Evolutionary conservation across 2,113 vertebrate genomes (phyloP).

Genomic region (Lophotis ruficrista): DNA sequence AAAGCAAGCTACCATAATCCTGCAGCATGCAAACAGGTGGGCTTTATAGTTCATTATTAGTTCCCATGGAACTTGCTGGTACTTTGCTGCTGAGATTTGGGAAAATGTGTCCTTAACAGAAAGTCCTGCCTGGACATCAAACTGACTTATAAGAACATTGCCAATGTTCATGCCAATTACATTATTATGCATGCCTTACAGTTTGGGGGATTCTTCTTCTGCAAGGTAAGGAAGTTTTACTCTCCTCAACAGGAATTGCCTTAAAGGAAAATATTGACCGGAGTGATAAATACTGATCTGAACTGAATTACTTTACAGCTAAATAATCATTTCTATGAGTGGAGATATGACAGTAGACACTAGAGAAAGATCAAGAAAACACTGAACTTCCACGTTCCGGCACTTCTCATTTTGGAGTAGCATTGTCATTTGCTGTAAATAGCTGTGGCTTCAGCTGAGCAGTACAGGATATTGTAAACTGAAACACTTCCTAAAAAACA

Average conservation of each 20-base stretch:
- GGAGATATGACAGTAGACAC: not conserved
- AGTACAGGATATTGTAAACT: conserved; percentile 52
- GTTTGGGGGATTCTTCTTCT: not conserved
- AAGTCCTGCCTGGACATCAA: not conserved
- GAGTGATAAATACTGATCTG: not conserved
- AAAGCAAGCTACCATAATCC: not conserved
- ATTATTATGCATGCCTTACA: not conserved
- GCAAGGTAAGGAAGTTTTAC: not conserved
- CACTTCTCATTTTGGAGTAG: not conserved
- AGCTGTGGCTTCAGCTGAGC: conserved; percentile 9
- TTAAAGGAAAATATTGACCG: not conserved
- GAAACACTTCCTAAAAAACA: conserved; percentile 57
- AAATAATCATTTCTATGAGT: not conserved
- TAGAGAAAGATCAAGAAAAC: not conserved
- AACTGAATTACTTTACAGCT: not conserved
- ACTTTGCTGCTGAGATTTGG: not conserved
- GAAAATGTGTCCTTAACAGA: not conserved
- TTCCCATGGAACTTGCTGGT: not conserved
- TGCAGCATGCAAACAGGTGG: not conserved
- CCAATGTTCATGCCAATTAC: too few species aligned
- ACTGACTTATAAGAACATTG: not conserved
- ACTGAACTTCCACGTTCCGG: not conserved
- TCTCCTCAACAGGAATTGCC: not conserved
- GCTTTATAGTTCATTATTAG: not conserved
- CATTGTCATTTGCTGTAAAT: conserved; percentile 25